phyloP scores from a whole-genome alignment of 2,888 invertebrate species.

The Galerucella pusilla region DNA sequence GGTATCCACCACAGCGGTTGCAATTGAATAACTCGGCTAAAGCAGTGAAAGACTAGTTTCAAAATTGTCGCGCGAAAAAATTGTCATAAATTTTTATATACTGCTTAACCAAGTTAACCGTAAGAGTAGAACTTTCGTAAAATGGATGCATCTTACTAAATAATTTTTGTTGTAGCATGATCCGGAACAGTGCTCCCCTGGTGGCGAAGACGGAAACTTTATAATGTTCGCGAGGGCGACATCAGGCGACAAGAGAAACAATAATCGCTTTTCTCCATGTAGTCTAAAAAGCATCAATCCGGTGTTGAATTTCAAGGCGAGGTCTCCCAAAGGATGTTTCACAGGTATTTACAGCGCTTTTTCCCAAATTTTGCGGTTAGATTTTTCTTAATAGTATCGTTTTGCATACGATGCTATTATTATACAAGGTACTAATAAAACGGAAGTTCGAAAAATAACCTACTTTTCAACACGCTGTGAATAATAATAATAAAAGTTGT shows the following conservation, averaged over 20 bases:
- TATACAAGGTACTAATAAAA: no score
- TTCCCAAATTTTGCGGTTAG: not conserved
- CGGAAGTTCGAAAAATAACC: no score
- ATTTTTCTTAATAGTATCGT: not conserved
- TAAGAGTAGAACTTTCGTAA: not conserved
- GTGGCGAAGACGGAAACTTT: slow-evolving; percentile 96
- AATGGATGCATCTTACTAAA: not conserved
- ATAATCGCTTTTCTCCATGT: slow-evolving; percentile 96
- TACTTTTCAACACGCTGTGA: no score
- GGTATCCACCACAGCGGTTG: no score
- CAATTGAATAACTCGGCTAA: no score
- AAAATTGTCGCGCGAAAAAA: no score
- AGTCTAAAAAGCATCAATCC: slow-evolving; percentile 92
- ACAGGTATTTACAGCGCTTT: slow-evolving; percentile 71
- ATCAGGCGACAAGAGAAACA: slow-evolving; percentile 97
- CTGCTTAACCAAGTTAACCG: not conserved
- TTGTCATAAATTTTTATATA: not conserved
- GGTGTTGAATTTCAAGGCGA: slow-evolving; percentile 90
- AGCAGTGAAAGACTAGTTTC: no score
- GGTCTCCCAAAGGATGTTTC: slow-evolving; percentile 91
- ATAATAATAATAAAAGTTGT: no score
- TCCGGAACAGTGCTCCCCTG: slow-evolving; percentile 93
- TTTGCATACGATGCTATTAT: no score
- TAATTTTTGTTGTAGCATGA: slow-evolving; percentile 78
- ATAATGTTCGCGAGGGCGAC: slow-evolving; percentile 99